Base-by-base conservation (phyloP, 2,797 vertebrate species). In the Chaenodraco wilsoni region DNA sequence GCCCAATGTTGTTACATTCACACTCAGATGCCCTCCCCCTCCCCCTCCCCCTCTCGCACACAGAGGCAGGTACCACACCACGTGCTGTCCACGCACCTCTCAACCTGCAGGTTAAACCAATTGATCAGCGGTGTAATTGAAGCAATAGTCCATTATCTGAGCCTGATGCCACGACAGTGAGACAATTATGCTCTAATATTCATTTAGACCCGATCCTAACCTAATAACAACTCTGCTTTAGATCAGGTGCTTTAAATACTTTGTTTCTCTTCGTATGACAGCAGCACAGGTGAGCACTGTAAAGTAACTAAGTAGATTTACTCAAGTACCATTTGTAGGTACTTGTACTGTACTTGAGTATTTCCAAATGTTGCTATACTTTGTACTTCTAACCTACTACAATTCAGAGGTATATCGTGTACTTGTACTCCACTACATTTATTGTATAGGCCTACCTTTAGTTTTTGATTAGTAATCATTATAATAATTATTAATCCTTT, bases 61-160 rank as follows among this genome's bases (percentile, higher is more conserved):
- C 71, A 3, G 55, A 0, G 19, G 0, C 69, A 69, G 51, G 69
- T 68, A 40, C 54, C 8, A 7, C 49, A 9, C 68, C 69, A 66
- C 58, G 50, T 69, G 79, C 44, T 3, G 70, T 14, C 65, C 52
- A 45, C 3, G 27, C 57, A 76, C 72, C 72, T 76, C 60, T 46
- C 60, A 81, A 68, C 83, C 72, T 73, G 63, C 72, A 1, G 78
- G 84, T 87, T 86, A 84, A 84, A 85, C 40, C 76, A 77, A 58
- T 65, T 85, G 85, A 84, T 88, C 85, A 78, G 52, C 72, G 3
- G 71, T 69, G 76, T 83, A 80, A 87, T 72, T 77, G 84, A 78
- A 87, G 80, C 72, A 68, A 61, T 64, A 73, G 67, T 77, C 67
- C 65, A 84, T 84, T 78, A 90, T 79, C 23, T 65, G 76, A 76